Conservation (phyloP, 2,888 invertebrate genomes). For the Orgyia antiqua region DNA sequence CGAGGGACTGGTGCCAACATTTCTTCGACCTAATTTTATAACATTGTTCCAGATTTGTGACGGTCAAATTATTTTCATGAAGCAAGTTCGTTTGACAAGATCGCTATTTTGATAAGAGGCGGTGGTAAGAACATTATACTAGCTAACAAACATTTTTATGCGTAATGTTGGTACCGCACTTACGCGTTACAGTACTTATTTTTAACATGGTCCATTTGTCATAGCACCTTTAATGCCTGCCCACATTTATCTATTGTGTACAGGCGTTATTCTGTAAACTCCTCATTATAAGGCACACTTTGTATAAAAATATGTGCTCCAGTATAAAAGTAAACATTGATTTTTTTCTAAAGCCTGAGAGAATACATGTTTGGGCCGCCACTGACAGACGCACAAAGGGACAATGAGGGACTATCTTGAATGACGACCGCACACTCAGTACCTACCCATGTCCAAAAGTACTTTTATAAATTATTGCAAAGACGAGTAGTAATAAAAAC, state of each 20-base stretch:
- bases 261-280: conserved; percentile 76
- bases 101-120: too few relatives aligned
- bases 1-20: conserved; percentile 58
- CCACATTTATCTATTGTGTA: conserved; percentile 61
- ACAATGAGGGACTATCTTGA: conserved; percentile 66
- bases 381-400: conserved; percentile 65
- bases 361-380: conserved; percentile 71
- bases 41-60: conserved; percentile 62
- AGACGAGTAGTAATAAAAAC: conserved; percentile 20
- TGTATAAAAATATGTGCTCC: conserved; percentile 74
- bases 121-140: too few relatives aligned
- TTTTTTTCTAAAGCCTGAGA: conserved; percentile 62
- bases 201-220: conserved; percentile 51
- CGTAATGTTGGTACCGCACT: conserved; percentile 34
- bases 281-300: conserved; percentile 71
- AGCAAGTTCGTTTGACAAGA: conserved; percentile 25
- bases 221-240: conserved; percentile 62
- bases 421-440: conserved; percentile 73
- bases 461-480: conserved; percentile 36
- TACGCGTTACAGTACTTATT: conserved; percentile 29
- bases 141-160: too few relatives aligned
- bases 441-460: conserved; percentile 27
- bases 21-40: conserved; percentile 61
- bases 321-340: conserved; percentile 76
- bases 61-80: conserved; percentile 62